These are phyloP conservation scores for Stichopus chloronotus DNA, from an alignment of 35 echinoderm and acorn worm genomes.

Conservation along the genomic window DNA sequence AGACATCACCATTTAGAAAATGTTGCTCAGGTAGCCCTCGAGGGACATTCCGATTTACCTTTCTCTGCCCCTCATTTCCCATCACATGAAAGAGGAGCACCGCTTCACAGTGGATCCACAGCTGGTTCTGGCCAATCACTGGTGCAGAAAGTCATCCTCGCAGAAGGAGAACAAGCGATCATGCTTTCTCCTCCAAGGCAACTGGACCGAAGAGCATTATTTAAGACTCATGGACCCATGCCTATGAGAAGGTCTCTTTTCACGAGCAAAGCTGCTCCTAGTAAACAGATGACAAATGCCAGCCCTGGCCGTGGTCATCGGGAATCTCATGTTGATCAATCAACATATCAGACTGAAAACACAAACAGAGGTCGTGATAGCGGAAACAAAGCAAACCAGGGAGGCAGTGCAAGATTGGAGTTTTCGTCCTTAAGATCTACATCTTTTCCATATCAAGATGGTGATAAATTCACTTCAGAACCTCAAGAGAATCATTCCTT, in stretches of 20 bases:
- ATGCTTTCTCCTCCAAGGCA: slow-evolving; percentile 46
- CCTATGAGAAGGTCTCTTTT: neutral
- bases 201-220: slow-evolving; percentile 31
- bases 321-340: neutral
- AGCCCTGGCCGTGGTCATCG: neutral
- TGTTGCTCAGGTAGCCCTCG: neutral
- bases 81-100: neutral
- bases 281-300: neutral
- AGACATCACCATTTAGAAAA: neutral
- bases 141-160: neutral
- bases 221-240: slow-evolving; percentile 9
- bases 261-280: neutral
- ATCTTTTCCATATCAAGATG: neutral
- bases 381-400: neutral
- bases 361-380: neutral
- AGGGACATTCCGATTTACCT: neutral
- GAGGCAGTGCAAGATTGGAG: neutral
- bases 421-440: neutral
- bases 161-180: slow-evolving; percentile 15
- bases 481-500: neutral
- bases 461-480: neutral
- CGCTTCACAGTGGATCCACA: neutral
- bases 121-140: neutral
- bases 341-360: neutral
- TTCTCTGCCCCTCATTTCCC: neutral